phyloP scores from a whole-genome alignment of 1,140 invertebrate species.

The Geopemphigus sp. region DNA sequence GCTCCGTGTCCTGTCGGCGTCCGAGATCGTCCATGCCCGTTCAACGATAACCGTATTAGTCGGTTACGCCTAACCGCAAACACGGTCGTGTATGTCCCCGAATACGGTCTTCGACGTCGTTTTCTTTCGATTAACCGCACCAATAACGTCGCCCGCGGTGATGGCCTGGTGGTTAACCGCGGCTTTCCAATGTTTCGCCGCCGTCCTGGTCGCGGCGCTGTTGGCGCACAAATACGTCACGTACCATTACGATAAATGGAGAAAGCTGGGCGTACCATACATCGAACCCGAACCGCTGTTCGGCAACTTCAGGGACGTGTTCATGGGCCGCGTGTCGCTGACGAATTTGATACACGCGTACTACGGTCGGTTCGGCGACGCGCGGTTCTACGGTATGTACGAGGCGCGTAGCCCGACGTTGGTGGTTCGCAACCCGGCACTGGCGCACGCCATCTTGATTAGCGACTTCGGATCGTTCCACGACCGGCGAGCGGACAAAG shows the following conservation, averaged over 20 bases:
- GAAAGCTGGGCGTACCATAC: slow-evolving; percentile 54
- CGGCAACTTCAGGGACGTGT: slow-evolving; percentile 58
- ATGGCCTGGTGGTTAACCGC: background rate
- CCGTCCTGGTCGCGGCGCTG: background rate
- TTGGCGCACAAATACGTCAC: slow-evolving; percentile 51
- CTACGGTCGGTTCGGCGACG: slow-evolving; percentile 47
- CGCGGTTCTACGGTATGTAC: slow-evolving; percentile 55
- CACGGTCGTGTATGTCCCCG: too few species aligned
- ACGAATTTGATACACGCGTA: slow-evolving; percentile 51
- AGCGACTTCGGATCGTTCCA: slow-evolving; percentile 62
- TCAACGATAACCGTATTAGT: too few species aligned
- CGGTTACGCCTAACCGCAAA: too few species aligned
- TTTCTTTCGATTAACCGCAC: too few species aligned
- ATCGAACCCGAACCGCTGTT: slow-evolving; percentile 56
- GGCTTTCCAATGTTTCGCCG: too few species aligned
- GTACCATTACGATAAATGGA: slow-evolving; percentile 55
- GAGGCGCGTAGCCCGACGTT: slow-evolving; percentile 58
- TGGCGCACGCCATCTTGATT: slow-evolving; percentile 63
- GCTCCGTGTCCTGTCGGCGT: too few species aligned
- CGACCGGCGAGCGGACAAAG: slow-evolving; percentile 56
- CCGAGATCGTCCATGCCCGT: too few species aligned
- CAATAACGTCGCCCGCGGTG: too few species aligned
- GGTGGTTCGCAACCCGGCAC: slow-evolving; percentile 60
- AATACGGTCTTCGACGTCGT: too few species aligned
- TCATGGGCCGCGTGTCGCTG: slow-evolving; percentile 53